phyloP scores from a whole-genome alignment of 2,113 vertebrate species.

The Apus apus region DNA sequence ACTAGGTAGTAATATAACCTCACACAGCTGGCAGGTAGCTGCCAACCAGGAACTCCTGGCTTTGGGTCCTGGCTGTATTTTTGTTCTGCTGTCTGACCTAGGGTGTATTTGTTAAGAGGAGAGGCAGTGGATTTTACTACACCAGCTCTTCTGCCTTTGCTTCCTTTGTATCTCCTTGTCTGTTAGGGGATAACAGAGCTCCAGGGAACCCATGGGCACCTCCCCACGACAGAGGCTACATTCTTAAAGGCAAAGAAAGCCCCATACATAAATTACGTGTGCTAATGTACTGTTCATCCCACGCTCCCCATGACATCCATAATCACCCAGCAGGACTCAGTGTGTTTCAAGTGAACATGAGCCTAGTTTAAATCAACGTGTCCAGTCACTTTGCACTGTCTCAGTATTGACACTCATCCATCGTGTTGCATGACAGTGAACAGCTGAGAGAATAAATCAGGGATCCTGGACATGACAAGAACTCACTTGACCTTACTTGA shows the following conservation, averaged over 20 bases:
- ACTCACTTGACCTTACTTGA: slow-evolving; percentile 59
- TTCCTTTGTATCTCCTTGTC: background rate
- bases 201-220: background rate
- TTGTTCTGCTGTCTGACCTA: background rate
- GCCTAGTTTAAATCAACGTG: background rate
- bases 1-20: background rate
- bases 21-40: background rate
- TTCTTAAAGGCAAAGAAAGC: background rate
- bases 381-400: background rate
- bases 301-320: background rate
- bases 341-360: background rate
- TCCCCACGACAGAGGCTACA: background rate
- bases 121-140: background rate
- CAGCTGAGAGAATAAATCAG: slow-evolving; percentile 63
- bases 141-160: background rate
- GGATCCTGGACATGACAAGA: slow-evolving; percentile 32
- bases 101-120: background rate
- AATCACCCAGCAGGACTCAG: slow-evolving; percentile 42
- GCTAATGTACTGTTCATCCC: slow-evolving; percentile 5
- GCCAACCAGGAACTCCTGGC: background rate
- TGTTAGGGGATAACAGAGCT: background rate
- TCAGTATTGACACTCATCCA: slow-evolving; percentile 1
- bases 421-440: slow-evolving; percentile 6
- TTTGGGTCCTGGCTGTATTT: background rate
- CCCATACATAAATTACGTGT: background rate